Evolutionary conservation across 2,888 invertebrate genomes (phyloP).

Genomic region (Volucella inanis): DNA sequence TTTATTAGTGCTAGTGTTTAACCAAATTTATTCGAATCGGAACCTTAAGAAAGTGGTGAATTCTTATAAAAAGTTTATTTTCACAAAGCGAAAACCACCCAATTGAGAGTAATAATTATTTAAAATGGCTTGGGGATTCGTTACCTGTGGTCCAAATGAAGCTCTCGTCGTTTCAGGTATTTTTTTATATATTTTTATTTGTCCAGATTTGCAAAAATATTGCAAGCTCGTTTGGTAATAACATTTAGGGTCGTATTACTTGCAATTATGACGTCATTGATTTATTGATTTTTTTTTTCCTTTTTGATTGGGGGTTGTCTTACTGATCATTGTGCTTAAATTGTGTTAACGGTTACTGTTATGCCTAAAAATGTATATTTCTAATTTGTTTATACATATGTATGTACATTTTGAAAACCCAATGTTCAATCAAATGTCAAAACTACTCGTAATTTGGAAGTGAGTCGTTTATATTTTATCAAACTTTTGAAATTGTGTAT

Average conservation of each 20-base stretch:
- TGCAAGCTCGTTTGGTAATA: not conserved
- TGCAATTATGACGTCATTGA: conserved; percentile 44
- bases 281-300: conserved; percentile 49
- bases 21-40: too few relatives aligned
- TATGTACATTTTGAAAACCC: too few relatives aligned
- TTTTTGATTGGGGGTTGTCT: not conserved
- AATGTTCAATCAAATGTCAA: too few relatives aligned
- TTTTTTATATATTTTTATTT: not conserved
- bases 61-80: not conserved
- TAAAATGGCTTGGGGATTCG: conserved; percentile 93
- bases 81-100: conserved; percentile 6
- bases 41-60: too few relatives aligned
- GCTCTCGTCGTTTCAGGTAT: conserved; percentile 96
- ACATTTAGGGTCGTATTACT: not conserved
- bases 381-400: too few relatives aligned
- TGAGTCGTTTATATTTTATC: too few relatives aligned
- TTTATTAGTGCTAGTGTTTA: too few relatives aligned
- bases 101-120: conserved; percentile 6
- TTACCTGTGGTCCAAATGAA: conserved; percentile 97
- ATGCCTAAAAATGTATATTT: too few relatives aligned
- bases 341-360: too few relatives aligned
- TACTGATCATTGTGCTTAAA: not conserved
- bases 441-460: too few relatives aligned
- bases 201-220: not conserved
- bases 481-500: too few relatives aligned